A percentile compares a stretch with the other conserved stretches of the same genome.
Evolutionary conservation across 2,113 vertebrate genomes (phyloP).

Genomic region (Natator depressus): DNA sequence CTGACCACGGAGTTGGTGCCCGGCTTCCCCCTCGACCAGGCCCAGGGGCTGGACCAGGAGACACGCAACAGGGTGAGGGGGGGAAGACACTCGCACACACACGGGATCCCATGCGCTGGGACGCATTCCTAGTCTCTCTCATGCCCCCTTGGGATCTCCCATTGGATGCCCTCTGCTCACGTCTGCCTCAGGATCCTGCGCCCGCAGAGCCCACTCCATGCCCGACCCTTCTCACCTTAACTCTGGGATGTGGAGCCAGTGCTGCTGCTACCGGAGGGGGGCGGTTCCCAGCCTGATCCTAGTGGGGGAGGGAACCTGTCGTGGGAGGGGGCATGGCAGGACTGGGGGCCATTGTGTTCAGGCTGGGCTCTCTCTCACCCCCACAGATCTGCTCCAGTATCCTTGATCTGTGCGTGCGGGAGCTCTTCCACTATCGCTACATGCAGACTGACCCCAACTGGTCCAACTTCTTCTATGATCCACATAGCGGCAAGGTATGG

Average conservation of each 20-base stretch:
- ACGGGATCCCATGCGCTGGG: background rate
- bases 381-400: background rate
- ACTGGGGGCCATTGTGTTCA: background rate
- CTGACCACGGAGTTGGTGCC: background rate
- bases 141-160: no score
- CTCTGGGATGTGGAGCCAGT: background rate
- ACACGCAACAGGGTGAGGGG: background rate
- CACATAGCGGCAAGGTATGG: background rate
- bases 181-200: background rate
- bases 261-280: background rate
- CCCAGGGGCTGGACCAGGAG: background rate
- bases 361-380: background rate
- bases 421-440: background rate
- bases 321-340: background rate
- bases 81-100: background rate
- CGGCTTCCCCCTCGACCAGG: background rate
- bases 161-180: background rate
- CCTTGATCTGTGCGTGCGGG: background rate
- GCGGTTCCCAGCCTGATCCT: background rate
- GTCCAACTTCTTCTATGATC: constrained; percentile 1
- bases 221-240: background rate
- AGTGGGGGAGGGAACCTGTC: background rate
- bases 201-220: background rate
- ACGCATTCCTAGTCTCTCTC: background rate
- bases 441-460: constrained; percentile 4